Conservation (phyloP, 2,113 vertebrate species). For the Trematomus loennbergii region DNA sequence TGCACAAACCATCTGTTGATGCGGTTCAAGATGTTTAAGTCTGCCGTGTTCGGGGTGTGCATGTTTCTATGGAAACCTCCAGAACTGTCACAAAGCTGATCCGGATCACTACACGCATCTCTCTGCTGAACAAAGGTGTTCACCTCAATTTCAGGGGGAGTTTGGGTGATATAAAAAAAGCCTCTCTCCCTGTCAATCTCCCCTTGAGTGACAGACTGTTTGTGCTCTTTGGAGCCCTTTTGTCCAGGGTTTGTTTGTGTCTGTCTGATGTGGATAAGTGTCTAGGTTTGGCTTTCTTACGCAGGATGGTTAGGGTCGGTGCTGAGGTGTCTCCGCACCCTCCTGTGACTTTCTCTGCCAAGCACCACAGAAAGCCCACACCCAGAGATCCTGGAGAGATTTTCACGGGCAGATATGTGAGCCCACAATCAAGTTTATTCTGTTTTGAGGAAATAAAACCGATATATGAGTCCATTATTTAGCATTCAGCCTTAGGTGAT, state of each 20-base stretch:
- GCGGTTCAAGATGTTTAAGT: conserved; percentile 54
- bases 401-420: conserved; percentile 22
- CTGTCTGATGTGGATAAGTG: conserved; percentile 51
- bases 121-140: conserved; percentile 70
- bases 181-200: conserved; percentile 38
- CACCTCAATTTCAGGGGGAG: conserved; percentile 76
- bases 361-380: conserved; percentile 5
- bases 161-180: conserved; percentile 56
- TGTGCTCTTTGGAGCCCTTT: conserved; percentile 46
- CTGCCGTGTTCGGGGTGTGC: conserved; percentile 1
- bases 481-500: conserved; percentile 22
- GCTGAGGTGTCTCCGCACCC: not conserved
- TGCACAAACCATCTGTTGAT: conserved; percentile 55
- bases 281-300: conserved; percentile 21
- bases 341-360: conserved; percentile 26
- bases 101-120: conserved; percentile 61
- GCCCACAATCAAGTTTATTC: not conserved
- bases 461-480: conserved; percentile 47
- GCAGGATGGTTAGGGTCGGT: not conserved
- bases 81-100: conserved; percentile 56
- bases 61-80: conserved; percentile 73
- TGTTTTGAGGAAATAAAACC: conserved; percentile 43
- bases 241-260: conserved; percentile 61
- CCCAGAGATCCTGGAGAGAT: conserved; percentile 29
- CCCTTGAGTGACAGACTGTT: conserved; percentile 61